phyloP scores from a whole-genome alignment of 2,113 vertebrate genomes.

The Odocoileus hemionus region DNA sequence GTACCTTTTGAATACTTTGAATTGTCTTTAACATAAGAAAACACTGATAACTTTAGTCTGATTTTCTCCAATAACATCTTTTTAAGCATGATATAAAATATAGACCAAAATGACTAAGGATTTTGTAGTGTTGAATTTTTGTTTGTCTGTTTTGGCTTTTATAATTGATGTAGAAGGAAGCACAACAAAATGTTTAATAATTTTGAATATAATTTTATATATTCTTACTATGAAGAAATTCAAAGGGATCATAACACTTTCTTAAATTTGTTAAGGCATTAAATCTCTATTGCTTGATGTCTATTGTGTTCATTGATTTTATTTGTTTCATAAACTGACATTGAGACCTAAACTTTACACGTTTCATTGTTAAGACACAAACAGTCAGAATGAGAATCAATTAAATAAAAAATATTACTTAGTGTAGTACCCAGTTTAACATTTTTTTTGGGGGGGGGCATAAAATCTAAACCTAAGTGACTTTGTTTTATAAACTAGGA shows the following conservation, averaged over 20 bases:
- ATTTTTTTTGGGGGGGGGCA: not conserved
- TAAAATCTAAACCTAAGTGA: not conserved
- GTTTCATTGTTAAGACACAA: not conserved
- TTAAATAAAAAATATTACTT: not conserved
- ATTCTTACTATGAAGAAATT: not conserved
- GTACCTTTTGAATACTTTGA: not conserved
- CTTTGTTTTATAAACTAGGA: not conserved
- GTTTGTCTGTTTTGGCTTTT: not conserved
- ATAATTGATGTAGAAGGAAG: not conserved
- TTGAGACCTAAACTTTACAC: not conserved
- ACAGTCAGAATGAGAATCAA: not conserved
- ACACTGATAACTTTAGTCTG: not conserved
- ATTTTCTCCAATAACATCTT: not conserved
- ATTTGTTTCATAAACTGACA: not conserved
- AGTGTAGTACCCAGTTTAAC: not conserved
- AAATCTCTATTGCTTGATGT: not conserved
- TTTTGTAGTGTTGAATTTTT: not conserved
- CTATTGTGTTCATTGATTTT: not conserved
- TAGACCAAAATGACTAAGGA: not conserved
- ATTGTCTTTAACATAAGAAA: not conserved
- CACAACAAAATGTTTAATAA: not conserved
- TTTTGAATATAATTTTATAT: not conserved
- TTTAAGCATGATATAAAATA: not conserved
- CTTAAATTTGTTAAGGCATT: not conserved
- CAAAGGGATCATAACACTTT: not conserved